Evolutionary conservation across 2,797 vertebrate species (phyloP), one percentile per base, ranked within the genome.

Genomic region (Bovichtus variegatus): DNA sequence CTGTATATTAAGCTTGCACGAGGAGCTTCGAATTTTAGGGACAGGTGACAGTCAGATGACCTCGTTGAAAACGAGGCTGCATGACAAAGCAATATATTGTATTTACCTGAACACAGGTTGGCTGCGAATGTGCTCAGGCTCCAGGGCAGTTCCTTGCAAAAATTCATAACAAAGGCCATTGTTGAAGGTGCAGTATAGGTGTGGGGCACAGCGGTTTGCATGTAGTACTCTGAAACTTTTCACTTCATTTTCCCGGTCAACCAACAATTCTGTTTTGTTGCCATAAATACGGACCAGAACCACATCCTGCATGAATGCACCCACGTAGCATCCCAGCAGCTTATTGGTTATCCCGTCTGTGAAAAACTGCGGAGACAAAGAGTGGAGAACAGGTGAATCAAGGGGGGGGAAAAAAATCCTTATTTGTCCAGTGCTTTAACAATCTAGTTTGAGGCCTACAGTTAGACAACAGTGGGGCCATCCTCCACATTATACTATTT

Each of bases 271-370:
- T 0, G 98, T 99, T 91, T 97, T 99, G 89, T 99, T 97, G 73
- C 98, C 98, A 27, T 99, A 99, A 92, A 99, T 97, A 50, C 98
- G 95, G 38, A 99, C 98, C 62, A 99, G 94, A 49, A 99, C 97
- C 2, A 98, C 97, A 18, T 99, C 96, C 4, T 97, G 94, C 92
- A 96, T 96, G 54, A 89, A 71, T 3, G 96, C 76, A 1, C 96
- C 97, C 79, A 97, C 92, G 0, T 98, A 99, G 91, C 98, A 99
- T 87, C 97, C 97, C 57, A 99, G 96, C 80, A 99, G 92, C 76
- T 99, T 99, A 75, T 99, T 99, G 81, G 98, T 99, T 80, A 99
- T 99, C 13, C 98, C 98, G 31, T 99, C 98, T 0, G 98, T 99
- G 91, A 99, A 99, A 23, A 96, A 93, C 98, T 99, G 27, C 75